phyloP scores from a whole-genome alignment of 1,140 invertebrate genomes.

The Cepaea nemoralis region DNA sequence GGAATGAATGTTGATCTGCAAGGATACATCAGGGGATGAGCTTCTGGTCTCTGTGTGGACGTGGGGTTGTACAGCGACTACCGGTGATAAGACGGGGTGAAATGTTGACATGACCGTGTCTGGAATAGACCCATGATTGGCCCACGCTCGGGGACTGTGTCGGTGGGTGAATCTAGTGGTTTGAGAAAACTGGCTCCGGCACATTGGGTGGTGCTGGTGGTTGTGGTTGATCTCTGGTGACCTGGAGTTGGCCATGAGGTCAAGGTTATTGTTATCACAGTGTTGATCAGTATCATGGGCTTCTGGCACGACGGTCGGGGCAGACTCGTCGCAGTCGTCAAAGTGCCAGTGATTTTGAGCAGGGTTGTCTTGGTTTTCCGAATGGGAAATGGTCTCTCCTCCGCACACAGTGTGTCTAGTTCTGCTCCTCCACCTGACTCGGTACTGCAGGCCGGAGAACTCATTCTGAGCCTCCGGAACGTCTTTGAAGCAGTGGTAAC shows the following conservation, averaged over 20 bases:
- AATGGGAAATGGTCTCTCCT: constrained; percentile 1
- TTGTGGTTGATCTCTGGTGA: neutral
- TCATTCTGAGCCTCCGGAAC: constrained; percentile 64
- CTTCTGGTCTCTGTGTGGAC: neutral
- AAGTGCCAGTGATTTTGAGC: neutral
- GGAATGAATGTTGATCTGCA: neutral
- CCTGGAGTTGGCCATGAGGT: constrained; percentile 4
- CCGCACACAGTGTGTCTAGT: constrained; percentile 29
- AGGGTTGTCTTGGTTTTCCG: neutral
- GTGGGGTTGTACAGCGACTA: neutral
- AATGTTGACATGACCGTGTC: neutral
- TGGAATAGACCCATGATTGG: neutral
- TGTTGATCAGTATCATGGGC: neutral
- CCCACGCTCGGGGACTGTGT: neutral
- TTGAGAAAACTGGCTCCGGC: neutral
- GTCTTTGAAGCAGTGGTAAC: constrained; percentile 67
- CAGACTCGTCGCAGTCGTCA: neutral
- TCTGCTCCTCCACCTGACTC: constrained; percentile 30
- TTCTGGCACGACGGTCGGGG: neutral
- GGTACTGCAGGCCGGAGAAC: constrained; percentile 62
- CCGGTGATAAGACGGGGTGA: neutral
- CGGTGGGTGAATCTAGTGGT: neutral
- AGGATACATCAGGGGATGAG: neutral
- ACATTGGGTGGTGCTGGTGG: neutral
- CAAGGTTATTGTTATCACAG: neutral